Evolutionary conservation across 2,797 vertebrate species (phyloP), one percentile per base, ranked within the genome.

Genomic region (Cuculus canorus): DNA sequence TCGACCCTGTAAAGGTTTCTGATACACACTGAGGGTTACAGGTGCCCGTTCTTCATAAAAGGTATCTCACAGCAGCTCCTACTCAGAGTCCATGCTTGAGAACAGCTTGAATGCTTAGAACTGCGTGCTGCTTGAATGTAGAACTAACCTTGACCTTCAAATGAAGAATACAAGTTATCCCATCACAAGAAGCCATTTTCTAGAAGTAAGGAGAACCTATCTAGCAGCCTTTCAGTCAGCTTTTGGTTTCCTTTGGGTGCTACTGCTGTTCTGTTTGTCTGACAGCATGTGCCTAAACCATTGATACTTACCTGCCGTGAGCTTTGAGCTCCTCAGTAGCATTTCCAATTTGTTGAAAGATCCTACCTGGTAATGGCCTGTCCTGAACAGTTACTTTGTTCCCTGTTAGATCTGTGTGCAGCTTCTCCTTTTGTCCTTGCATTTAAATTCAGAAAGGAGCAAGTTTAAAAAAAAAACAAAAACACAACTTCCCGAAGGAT

Each of bases 391-490:
- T 86, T 59, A 54, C 57, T 77, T 71, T 47, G 54, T 24, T 85
- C 53, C 71, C 72, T 61, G 11, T 91, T 85, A 75, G 60, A 83
- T 86, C 80, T 53, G 13, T 61, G 68, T 78, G 79, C 84, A 81
- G 84, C 89, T 95, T 90, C 68, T 81, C 85, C 43, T 88, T 95
- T 93, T 86, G 65, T 81, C 81, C 22, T 89, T 78, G 16, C 8
- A 3, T 37, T 88, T 86, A 59, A 82, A 77, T 25, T 93, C 76
- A 60, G n/a, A 50, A 85, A 86, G 77, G 59, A 93, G n/a, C 30
- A 50, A 66, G 14, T 28, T 80, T 47, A 22, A 45, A 4, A 24
- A n/a, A 27, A 43, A 30, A 52, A 16, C 25, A 37, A 59, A n/a
- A n/a, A n/a, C n/a, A 69, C 47, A 48, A 3, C 37, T 65, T 83